Conservation (phyloP, 2,797 vertebrate genomes). For the Falco cherrug region DNA sequence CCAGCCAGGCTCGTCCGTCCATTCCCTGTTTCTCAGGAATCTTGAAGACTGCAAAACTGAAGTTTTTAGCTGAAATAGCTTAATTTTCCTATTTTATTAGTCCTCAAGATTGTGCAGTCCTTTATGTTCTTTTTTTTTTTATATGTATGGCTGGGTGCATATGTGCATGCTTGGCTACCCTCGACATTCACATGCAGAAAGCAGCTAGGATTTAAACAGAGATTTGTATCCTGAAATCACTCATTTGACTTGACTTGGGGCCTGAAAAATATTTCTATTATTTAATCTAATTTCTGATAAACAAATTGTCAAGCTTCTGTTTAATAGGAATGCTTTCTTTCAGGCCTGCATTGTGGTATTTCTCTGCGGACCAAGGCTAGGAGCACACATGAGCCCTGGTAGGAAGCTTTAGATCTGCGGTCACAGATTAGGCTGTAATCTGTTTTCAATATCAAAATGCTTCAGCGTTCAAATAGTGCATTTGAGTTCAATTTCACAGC, state of each 20-base stretch:
- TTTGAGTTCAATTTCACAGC: background rate
- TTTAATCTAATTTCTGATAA: background rate
- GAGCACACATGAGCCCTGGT: fast-evolving
- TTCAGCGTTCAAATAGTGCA: background rate
- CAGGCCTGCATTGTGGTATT: background rate
- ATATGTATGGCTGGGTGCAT: background rate
- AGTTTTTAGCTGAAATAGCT: background rate
- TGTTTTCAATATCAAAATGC: background rate
- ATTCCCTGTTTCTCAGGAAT: background rate
- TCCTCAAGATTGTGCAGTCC: background rate
- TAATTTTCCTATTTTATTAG: background rate
- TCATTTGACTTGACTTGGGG: background rate
- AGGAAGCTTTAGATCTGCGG: fast-evolving
- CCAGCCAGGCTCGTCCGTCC: background rate
- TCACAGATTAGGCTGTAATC: background rate
- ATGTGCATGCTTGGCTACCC: background rate
- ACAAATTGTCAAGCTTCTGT: background rate
- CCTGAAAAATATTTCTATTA: background rate
- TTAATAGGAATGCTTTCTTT: background rate
- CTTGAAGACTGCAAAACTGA: background rate
- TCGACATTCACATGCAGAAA: background rate
- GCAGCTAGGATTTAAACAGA: background rate
- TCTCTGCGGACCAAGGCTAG: background rate
- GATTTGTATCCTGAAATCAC: background rate
- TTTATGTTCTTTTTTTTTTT: background rate